Conservation (phyloP, 2,797 vertebrate species). For the Oophaga sylvatica region DNA sequence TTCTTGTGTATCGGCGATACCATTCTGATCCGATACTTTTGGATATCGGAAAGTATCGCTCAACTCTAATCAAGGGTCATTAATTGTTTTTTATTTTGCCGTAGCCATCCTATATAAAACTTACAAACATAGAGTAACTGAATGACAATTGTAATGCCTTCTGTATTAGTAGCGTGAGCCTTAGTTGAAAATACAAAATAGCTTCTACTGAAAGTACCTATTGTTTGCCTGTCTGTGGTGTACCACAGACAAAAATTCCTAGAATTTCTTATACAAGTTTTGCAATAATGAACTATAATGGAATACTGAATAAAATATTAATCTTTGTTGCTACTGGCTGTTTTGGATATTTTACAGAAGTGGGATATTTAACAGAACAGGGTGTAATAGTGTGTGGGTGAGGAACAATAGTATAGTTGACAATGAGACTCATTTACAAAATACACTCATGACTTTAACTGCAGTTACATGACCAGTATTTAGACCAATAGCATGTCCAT, state of each 20-base stretch:
- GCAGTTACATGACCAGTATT: neutral
- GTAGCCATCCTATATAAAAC: neutral
- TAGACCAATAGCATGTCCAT: neutral
- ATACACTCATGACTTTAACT: neutral
- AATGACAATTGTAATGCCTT: slow-evolving; percentile 64
- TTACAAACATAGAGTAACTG: neutral
- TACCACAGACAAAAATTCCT: slow-evolving; percentile 65
- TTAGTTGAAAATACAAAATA: slow-evolving; percentile 60
- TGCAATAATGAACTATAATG: slow-evolving; percentile 33
- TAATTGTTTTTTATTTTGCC: too few species aligned
- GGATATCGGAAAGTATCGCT: too few species aligned
- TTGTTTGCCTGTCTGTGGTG: slow-evolving; percentile 68
- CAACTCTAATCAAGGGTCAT: too few species aligned
- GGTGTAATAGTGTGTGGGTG: slow-evolving; percentile 47
- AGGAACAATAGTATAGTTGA: slow-evolving; percentile 61
- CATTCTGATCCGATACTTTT: too few species aligned
- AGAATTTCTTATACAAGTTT: slow-evolving; percentile 63
- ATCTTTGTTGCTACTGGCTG: slow-evolving; percentile 43
- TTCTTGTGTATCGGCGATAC: too few species aligned
- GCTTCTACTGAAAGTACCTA: slow-evolving; percentile 62
- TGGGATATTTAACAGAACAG: slow-evolving; percentile 8
- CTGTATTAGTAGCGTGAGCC: slow-evolving; percentile 62
- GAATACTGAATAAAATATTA: slow-evolving; percentile 38
- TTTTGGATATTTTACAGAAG: slow-evolving; percentile 22
- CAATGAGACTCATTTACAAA: slow-evolving; percentile 31